These are phyloP conservation scores for Actinostola sp. DNA, from an alignment of 92 coral and sea anemone genomes.

Conservation along the genomic window DNA sequence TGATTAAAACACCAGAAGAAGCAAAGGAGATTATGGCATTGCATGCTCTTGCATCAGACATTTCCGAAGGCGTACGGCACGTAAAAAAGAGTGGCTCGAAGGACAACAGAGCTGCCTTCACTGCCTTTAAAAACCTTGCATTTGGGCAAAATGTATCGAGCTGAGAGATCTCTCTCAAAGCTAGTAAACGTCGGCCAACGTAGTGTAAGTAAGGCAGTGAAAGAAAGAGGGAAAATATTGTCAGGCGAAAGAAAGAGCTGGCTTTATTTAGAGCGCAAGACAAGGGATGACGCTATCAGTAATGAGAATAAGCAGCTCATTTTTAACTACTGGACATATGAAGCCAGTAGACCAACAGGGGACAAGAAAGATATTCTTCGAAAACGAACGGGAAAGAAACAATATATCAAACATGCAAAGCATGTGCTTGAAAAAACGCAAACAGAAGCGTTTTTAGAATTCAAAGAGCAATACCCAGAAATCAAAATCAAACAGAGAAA, in stretches of 20 bases:
- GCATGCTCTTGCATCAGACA: conserved; percentile 55
- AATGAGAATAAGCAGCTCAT: conserved; percentile 19
- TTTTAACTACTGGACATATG: conserved; percentile 52
- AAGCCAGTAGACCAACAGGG: conserved; percentile 60
- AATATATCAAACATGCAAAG: conserved; percentile 49
- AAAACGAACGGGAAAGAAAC: conserved; percentile 34
- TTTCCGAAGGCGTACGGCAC: conserved; percentile 49
- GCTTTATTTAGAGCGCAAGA: conserved; percentile 46
- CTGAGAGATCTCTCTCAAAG: conserved; percentile 43
- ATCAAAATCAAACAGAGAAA: conserved; percentile 52
- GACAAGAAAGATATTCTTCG: conserved; percentile 46
- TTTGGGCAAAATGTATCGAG: conserved; percentile 50
- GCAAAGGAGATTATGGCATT: conserved; percentile 41
- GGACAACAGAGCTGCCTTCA: conserved; percentile 45
- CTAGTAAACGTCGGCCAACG: conserved; percentile 35
- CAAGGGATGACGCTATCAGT: conserved; percentile 35
- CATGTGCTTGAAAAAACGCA: conserved; percentile 67
- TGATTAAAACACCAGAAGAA: conserved; percentile 36
- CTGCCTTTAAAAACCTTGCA: conserved; percentile 45
- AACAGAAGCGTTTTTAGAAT: conserved; percentile 55
- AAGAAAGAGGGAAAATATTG: conserved; percentile 41
- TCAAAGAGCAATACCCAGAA: conserved; percentile 25
- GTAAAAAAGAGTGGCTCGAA: conserved; percentile 47
- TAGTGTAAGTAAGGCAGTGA: conserved; percentile 40
- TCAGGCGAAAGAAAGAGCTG: conserved; percentile 54